Evolutionary conservation across 2,797 vertebrate species (phyloP).

Genomic region (Danio albolineatus): DNA sequence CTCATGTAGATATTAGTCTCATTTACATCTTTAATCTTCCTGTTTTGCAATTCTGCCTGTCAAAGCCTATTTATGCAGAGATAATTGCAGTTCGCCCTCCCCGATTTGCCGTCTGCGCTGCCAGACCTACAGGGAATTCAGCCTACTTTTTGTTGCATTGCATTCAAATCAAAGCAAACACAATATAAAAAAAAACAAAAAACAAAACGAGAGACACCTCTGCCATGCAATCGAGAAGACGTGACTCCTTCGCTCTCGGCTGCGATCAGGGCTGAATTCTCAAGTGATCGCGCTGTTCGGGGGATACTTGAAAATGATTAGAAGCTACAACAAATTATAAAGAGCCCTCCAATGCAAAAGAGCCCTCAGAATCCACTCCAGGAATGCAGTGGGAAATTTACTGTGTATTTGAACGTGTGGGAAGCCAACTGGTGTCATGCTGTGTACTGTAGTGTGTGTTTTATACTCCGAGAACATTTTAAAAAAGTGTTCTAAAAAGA

Average conservation of each 20-base stretch:
- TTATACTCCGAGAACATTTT: no score
- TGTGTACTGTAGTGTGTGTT: background rate
- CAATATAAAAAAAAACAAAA: constrained; percentile 38
- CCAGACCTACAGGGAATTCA: constrained; percentile 48
- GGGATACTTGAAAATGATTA: constrained; percentile 47
- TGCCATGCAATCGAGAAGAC: constrained; percentile 25
- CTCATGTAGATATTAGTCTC: constrained; percentile 51
- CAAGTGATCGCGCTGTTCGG: constrained; percentile 10
- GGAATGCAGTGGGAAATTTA: background rate
- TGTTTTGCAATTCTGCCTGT: constrained; percentile 62
- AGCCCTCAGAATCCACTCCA: constrained; percentile 22
- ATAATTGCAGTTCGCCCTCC: constrained; percentile 62
- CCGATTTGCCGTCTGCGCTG: constrained; percentile 33
- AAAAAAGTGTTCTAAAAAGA: no score
- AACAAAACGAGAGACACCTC: background rate
- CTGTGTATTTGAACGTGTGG: background rate
- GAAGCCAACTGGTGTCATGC: background rate
- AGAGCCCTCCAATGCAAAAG: background rate
- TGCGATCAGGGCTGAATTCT: constrained; percentile 33
- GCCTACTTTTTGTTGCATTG: constrained; percentile 22
- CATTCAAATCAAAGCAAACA: constrained; percentile 47
- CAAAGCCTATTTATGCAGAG: constrained; percentile 58
- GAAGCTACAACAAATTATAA: background rate
- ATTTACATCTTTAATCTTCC: constrained; percentile 56
- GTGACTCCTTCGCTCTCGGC: constrained; percentile 13